Evolutionary conservation across 1,140 invertebrate species (phyloP), one percentile per base, ranked within the genome.

Genomic region (Drosophila nigrodunni): DNA sequence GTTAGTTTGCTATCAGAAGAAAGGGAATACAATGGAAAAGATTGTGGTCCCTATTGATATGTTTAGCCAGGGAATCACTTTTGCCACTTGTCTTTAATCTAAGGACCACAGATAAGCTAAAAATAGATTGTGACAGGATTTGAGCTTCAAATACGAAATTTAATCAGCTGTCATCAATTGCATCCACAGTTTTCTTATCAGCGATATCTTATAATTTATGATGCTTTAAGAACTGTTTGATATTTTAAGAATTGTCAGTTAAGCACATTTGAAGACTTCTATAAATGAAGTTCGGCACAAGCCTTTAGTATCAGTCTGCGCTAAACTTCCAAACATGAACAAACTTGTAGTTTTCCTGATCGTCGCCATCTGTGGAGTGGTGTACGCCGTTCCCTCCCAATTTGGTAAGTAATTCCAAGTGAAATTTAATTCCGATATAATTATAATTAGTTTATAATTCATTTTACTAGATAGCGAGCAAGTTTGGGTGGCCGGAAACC

Each of bases 401-500:
- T 62, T 54, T 46, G 67, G 67, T 55, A 37, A 55, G 58, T 3
- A 34, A 21, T 43, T 11, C 7, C 2, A 35, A 10, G 3, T 4
- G 1, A 35, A 18, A 3, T 37, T 5, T 34, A n/a, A 2, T 1
- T n/a, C 30, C 5, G 18, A 9, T 25, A 7, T 5, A 34, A 18
- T 2, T 8, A 9, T 9, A 2, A 2, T n/a, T 9, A 58, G 18
- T 8, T 7, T 11, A 30, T 21, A 11, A 7, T 39, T 6, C 34
- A 49, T 2, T 39, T 25, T 18, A 10, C 37, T 43, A 69, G 66
- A 69, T 44, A 10, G 13, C n/a, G 35, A 61, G 2, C 66, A 69
- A 7, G 4, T 6, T 4, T 69, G 66, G 66, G 13, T 69, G 5
- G 0, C 46, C 9, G 66, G 66, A 34, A 69, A 69, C 52, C 66